These are phyloP conservation scores for Loriculus beryllinus DNA, from an alignment of 2,797 vertebrate genomes.

Conservation along the genomic window DNA sequence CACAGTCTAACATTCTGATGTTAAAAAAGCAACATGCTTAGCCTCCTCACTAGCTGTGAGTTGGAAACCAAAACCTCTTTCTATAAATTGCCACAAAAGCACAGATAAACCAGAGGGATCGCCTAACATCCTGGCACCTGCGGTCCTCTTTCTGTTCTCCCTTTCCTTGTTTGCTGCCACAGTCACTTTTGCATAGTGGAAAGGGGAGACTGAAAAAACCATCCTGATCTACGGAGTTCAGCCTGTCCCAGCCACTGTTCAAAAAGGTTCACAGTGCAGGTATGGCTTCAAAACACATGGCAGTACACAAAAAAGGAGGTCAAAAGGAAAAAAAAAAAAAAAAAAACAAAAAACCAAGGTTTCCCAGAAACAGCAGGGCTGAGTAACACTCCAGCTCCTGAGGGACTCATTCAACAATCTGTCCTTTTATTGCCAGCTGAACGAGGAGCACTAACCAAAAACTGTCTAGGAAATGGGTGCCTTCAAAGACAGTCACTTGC, in stretches of 20 bases:
- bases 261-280: not conserved
- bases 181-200: not conserved
- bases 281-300: not conserved
- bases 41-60: not conserved
- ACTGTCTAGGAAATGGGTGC: not conserved
- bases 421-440: not conserved
- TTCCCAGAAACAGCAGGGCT: not conserved
- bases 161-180: not conserved
- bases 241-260: not conserved
- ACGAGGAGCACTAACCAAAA: not conserved
- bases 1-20: not conserved
- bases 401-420: not conserved
- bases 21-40: not conserved
- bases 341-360: not conserved
- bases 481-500: not conserved
- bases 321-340: too few relatives aligned
- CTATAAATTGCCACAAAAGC: not conserved
- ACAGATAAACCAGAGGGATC: not conserved
- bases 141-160: not conserved
- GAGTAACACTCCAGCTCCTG: not conserved
- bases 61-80: not conserved
- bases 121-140: fast-evolving
- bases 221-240: not conserved
- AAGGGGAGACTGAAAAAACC: not conserved
- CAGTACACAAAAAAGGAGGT: not conserved